Conservation (phyloP, 2,888 invertebrate genomes). For the Trissolcus japonicus region DNA sequence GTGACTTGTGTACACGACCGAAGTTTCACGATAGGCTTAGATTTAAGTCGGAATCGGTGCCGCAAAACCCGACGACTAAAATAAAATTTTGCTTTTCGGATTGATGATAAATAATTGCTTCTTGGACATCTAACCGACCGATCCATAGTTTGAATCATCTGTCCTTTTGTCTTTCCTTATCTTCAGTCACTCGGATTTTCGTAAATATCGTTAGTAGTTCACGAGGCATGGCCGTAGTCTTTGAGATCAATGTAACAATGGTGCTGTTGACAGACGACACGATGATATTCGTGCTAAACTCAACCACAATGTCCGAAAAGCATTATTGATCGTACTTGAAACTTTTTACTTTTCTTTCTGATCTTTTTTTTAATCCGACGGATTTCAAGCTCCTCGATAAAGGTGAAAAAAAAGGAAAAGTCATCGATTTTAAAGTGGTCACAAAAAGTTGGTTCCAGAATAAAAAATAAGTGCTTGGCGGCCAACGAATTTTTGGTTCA, state of each 20-base stretch:
- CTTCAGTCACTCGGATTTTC: slow-evolving; percentile 11
- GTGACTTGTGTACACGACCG: slow-evolving; percentile 58
- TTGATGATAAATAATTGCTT: slow-evolving; percentile 66
- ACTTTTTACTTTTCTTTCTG: slow-evolving; percentile 16
- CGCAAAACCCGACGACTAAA: slow-evolving; percentile 60
- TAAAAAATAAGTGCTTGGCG: too few species aligned
- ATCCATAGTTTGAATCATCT: slow-evolving; percentile 32
- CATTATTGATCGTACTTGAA: slow-evolving; percentile 58
- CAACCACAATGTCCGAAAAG: slow-evolving; percentile 71
- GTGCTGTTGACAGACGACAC: slow-evolving; percentile 31
- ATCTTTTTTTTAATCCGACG: slow-evolving; percentile 1
- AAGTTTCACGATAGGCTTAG: slow-evolving; percentile 35
- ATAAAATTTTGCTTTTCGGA: slow-evolving; percentile 64
- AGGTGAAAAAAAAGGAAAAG: background rate
- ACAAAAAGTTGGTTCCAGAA: background rate
- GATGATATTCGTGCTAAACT: slow-evolving; percentile 18
- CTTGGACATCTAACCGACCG: slow-evolving; percentile 68
- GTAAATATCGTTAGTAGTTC: slow-evolving; percentile 68
- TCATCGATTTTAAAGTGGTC: too few species aligned
- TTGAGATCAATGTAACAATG: slow-evolving; percentile 30
- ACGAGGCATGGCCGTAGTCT: slow-evolving; percentile 75
- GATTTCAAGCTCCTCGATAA: slow-evolving; percentile 8
- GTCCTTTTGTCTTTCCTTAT: slow-evolving; percentile 2
- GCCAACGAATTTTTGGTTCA: background rate
- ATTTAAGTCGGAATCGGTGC: slow-evolving; percentile 20